Evolutionary conservation across 2,113 vertebrate species (phyloP).

Genomic region (Nannospalax galili): DNA sequence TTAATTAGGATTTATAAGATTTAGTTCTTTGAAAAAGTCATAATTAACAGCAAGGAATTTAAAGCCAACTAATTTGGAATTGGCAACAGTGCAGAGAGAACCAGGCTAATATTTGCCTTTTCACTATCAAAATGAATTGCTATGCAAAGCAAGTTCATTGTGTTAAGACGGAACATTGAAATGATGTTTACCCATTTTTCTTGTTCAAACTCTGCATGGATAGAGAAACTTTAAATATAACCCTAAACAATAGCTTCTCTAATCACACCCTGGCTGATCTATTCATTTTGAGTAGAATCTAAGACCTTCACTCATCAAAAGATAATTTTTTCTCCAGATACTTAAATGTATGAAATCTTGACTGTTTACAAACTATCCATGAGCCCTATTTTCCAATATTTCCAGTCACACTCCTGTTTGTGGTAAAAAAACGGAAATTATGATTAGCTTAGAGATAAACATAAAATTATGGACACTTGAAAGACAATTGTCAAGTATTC

Average conservation of each 20-base stretch:
- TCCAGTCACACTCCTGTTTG: background rate
- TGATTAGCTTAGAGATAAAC: background rate
- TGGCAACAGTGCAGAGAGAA: slow-evolving; percentile 4
- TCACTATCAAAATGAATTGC: background rate
- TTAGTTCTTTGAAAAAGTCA: background rate
- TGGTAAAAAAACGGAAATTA: background rate
- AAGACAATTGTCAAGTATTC: background rate
- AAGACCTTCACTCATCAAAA: background rate
- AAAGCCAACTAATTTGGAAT: background rate
- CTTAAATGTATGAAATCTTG: background rate
- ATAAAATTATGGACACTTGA: background rate
- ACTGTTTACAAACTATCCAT: slow-evolving; percentile 16
- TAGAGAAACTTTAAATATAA: background rate
- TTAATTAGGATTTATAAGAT: slow-evolving; percentile 5
- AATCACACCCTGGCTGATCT: background rate
- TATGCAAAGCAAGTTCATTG: background rate
- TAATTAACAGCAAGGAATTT: slow-evolving; percentile 14
- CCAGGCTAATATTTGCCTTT: background rate
- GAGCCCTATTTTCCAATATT: background rate
- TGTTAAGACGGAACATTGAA: background rate
- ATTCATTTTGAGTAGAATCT: background rate
- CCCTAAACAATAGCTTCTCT: background rate
- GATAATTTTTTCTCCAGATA: background rate
- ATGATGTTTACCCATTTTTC: background rate
- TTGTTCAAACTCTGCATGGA: background rate